These are phyloP conservation scores for Connochaetes taurinus DNA, from an alignment of 2,113 vertebrate genomes.

Conservation along the genomic window DNA sequence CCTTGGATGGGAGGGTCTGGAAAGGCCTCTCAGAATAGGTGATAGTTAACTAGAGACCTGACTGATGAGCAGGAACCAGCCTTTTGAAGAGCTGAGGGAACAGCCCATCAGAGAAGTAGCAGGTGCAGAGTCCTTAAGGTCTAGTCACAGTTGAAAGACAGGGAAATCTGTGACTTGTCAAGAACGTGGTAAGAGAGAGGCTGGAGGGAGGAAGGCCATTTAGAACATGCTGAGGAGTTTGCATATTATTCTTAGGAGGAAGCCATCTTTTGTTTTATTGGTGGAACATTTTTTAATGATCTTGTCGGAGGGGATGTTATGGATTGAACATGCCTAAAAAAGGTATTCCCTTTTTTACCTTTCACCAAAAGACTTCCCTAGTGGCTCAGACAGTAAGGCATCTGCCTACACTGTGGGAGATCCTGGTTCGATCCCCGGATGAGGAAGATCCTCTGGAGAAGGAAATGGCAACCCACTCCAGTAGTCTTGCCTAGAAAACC, in stretches of 20 bases:
- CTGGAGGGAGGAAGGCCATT: background rate
- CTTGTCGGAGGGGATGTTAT: background rate
- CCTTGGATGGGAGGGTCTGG: background rate
- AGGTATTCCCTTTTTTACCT: background rate
- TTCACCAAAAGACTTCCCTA: background rate
- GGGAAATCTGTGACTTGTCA: background rate
- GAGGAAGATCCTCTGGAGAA: background rate
- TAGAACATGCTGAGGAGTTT: background rate
- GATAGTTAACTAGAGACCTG: background rate
- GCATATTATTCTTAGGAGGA: background rate
- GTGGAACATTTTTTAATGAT: background rate
- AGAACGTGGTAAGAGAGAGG: background rate
- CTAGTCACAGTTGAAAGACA: background rate
- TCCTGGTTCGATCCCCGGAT: background rate
- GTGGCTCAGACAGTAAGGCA: background rate
- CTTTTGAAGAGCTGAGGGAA: background rate
- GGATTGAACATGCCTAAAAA: background rate
- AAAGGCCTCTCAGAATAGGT: background rate
- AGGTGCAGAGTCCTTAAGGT: background rate
- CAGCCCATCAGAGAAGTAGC: background rate
- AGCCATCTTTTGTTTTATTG: background rate
- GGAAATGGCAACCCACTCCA: background rate
- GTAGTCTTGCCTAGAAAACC: background rate
- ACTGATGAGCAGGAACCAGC: background rate
- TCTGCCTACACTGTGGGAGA: background rate